phyloP scores from a whole-genome alignment of 2,888 invertebrate species.

The Nezara viridula region DNA sequence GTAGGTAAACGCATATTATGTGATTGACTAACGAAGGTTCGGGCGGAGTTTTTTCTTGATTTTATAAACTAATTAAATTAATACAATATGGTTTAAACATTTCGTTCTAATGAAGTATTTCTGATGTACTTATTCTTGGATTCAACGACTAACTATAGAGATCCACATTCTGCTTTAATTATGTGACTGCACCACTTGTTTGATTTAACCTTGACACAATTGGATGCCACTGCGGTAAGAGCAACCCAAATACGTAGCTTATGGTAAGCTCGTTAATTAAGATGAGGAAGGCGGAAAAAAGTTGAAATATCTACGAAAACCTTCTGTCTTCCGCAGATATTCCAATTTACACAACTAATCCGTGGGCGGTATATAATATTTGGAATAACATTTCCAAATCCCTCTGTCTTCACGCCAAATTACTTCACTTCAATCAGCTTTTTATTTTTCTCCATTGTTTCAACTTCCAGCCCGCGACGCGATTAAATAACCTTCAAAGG shows the following conservation, averaged over 20 bases:
- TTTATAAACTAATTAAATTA: too few species aligned
- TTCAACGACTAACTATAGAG: too few species aligned
- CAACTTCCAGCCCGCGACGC: background rate
- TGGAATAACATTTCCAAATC: background rate
- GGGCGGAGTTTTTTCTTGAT: too few species aligned
- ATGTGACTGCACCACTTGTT: too few species aligned
- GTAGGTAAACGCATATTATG: too few species aligned
- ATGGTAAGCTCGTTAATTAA: background rate
- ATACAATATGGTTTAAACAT: too few species aligned
- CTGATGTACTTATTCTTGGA: too few species aligned
- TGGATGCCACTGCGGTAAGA: background rate
- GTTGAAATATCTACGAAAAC: background rate
- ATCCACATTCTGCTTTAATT: too few species aligned
- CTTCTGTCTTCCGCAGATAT: background rate
- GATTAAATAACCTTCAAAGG: background rate
- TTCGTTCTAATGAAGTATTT: too few species aligned
- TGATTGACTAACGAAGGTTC: too few species aligned
- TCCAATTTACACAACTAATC: background rate
- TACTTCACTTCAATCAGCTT: background rate
- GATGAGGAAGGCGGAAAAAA: background rate
- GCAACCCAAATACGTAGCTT: background rate
- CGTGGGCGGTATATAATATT: background rate
- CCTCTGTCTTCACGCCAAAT: background rate
- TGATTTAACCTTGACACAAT: too few species aligned
- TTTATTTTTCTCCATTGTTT: background rate